Evolutionary conservation across 1,140 invertebrate genomes (phyloP), one percentile per base, ranked within the genome.

Genomic region (Vanessa atalanta): DNA sequence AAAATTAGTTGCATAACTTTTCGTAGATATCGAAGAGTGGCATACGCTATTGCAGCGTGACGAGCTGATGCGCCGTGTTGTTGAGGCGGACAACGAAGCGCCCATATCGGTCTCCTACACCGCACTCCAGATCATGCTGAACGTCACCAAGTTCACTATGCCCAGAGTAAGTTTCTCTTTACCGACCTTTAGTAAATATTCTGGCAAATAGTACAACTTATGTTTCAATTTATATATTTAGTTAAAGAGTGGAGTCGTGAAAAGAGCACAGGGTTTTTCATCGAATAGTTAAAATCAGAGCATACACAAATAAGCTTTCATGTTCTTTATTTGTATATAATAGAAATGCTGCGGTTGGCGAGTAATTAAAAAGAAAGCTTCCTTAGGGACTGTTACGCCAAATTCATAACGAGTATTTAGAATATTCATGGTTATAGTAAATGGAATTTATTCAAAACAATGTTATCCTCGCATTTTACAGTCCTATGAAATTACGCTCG

Each of bases 101-200:
- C 83, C 87, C 0, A 76, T 83, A 61, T 71, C 83, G 1, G 68
- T 92, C 0, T 76, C 82, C 0, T 92, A 89, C 73, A 77, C 77
- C 16, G 73, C 80, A 0, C 64, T 84, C 11, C 79, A 84, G 26
- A 68, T 90, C 9, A 61, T 72, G 15, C 72, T 92, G 1, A 90
- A 92, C 65, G 68, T 92, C 43, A 90, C 88, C 16, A 92, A 88
- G 73, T 70, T 86, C 16, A 80, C 84, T 14, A 78, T 90, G 73
- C 75, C 82, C n/a, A 87, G 90, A 84, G 89, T 88, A 79, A 47
- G 55, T 20, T 16, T 8, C 61, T 15, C 37, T 5, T 43, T 43
- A 9, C 2, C 6, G 3, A 43, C 8, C 37, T 43, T 31, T 31
- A 20, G 20, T 20, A 31, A 31, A 31, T 31, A 9, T 9, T 2